Conservation (phyloP, 2,888 invertebrate genomes). For the Cataglyphis livida region DNA sequence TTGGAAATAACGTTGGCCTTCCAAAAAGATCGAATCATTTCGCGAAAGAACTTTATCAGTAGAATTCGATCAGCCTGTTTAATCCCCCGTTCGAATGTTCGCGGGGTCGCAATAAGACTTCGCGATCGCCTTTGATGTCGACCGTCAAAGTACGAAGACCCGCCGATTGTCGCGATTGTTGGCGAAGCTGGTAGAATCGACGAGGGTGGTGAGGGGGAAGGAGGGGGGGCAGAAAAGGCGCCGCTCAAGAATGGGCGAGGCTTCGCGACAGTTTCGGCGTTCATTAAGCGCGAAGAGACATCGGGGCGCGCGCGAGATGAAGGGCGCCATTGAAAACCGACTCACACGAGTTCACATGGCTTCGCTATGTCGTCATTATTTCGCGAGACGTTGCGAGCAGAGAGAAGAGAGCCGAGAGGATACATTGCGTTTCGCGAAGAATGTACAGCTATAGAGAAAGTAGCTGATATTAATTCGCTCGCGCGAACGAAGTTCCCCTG, state of each 20-base stretch:
- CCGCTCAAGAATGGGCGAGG: constrained; percentile 47
- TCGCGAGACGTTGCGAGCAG: constrained; percentile 19
- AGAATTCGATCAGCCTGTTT: constrained; percentile 55
- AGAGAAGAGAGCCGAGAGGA: constrained; percentile 13
- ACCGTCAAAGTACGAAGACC: constrained; percentile 44
- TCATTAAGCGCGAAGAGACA: constrained; percentile 70
- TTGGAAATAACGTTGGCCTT: not conserved
- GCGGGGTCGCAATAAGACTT: constrained; percentile 66
- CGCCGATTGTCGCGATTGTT: constrained; percentile 66
- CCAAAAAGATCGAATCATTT: not conserved
- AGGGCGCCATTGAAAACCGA: constrained; percentile 56
- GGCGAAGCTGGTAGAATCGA: constrained; percentile 38
- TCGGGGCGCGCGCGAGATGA: constrained; percentile 36
- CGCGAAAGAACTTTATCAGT: constrained; percentile 23
- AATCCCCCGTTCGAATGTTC: constrained; percentile 66
- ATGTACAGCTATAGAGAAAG: constrained; percentile 41
- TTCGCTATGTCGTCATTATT: constrained; percentile 47
- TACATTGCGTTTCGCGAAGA: constrained; percentile 47
- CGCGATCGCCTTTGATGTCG: constrained; percentile 69
- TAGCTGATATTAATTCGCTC: constrained; percentile 32
- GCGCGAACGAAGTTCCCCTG: constrained; percentile 15
- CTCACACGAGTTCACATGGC: constrained; percentile 50
- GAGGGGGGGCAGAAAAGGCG: constrained; percentile 44
- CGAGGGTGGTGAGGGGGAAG: not conserved
- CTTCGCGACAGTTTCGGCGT: constrained; percentile 71